Percentiles rank a stretch among this genome's conserved stretches.
Evolutionary conservation across 2,113 vertebrate genomes (phyloP).

Genomic region (Abramis brama): DNA sequence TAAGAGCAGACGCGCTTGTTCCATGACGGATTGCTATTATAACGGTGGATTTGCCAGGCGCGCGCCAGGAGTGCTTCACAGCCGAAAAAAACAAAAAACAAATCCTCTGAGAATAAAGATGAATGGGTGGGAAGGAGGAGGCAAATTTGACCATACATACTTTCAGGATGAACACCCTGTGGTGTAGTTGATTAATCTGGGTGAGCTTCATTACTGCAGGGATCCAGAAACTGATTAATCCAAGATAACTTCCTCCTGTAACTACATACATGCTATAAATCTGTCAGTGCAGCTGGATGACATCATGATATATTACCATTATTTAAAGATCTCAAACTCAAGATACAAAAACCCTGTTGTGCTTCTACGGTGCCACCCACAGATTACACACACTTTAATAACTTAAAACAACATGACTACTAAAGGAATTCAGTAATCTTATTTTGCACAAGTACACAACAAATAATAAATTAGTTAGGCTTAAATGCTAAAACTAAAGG

Average conservation of each 20-base stretch:
- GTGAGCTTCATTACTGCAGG: neutral
- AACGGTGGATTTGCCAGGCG: too few species aligned
- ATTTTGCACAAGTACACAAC: neutral
- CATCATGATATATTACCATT: neutral
- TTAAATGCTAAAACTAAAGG: neutral
- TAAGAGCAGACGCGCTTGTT: too few species aligned
- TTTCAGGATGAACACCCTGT: neutral
- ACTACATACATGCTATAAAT: neutral
- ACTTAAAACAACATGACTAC: neutral
- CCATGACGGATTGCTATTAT: too few species aligned
- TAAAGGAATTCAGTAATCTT: neutral
- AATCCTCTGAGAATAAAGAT: neutral
- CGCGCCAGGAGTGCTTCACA: too few species aligned
- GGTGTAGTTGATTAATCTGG: neutral
- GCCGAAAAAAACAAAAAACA: too few species aligned
- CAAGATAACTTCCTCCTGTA: neutral
- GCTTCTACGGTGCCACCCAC: neutral
- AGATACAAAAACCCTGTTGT: neutral
- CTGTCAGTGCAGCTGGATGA: neutral
- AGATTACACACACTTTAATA: neutral
- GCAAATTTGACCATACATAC: neutral
- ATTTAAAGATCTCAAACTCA: neutral
- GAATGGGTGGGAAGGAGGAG: neutral
- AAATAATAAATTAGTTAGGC: neutral
- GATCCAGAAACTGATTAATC: neutral